These are phyloP conservation scores for Xiphophorus maculatus DNA, from an alignment of 2,113 vertebrate species.

Conservation along the genomic window DNA sequence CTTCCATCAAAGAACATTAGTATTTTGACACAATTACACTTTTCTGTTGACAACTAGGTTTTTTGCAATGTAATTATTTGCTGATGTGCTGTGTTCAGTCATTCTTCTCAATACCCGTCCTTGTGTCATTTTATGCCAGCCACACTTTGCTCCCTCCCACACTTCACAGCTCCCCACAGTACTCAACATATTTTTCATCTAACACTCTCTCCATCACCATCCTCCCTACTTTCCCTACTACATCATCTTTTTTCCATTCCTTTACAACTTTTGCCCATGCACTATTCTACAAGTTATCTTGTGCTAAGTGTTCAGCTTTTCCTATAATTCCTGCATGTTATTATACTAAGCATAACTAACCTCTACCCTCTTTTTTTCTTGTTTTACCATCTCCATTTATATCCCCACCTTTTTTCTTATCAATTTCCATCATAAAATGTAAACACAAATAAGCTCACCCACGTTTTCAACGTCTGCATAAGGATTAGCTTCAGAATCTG, in stretches of 20 bases:
- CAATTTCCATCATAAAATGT: slow-evolving; percentile 60
- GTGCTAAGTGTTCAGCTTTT: neutral
- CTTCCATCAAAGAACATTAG: no score
- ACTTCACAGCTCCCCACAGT: slow-evolving; percentile 21
- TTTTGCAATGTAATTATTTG: slow-evolving; percentile 14
- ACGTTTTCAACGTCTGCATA: slow-evolving; percentile 51
- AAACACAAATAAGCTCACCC: slow-evolving; percentile 66
- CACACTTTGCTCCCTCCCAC: slow-evolving; percentile 6
- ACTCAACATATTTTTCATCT: slow-evolving; percentile 42
- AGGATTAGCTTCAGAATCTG: slow-evolving; percentile 58
- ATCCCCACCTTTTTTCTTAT: slow-evolving; percentile 17
- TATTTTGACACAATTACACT: no score
- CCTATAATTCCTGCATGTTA: neutral
- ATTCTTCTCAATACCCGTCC: slow-evolving; percentile 13
- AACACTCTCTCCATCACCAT: slow-evolving; percentile 51
- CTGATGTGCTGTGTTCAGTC: slow-evolving; percentile 12
- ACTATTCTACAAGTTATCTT: slow-evolving; percentile 19
- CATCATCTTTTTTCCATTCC: slow-evolving; percentile 43
- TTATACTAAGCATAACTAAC: neutral
- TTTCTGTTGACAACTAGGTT: no score
- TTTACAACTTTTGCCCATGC: slow-evolving; percentile 34
- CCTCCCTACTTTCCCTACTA: slow-evolving; percentile 36
- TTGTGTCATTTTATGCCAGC: slow-evolving; percentile 1
- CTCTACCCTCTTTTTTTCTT: neutral
- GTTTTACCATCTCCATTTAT: neutral